A percentile compares a stretch with the other conserved stretches of the same genome.
Evolutionary conservation across 2,888 invertebrate species (phyloP).

Genomic region (Monopis laevigella): DNA sequence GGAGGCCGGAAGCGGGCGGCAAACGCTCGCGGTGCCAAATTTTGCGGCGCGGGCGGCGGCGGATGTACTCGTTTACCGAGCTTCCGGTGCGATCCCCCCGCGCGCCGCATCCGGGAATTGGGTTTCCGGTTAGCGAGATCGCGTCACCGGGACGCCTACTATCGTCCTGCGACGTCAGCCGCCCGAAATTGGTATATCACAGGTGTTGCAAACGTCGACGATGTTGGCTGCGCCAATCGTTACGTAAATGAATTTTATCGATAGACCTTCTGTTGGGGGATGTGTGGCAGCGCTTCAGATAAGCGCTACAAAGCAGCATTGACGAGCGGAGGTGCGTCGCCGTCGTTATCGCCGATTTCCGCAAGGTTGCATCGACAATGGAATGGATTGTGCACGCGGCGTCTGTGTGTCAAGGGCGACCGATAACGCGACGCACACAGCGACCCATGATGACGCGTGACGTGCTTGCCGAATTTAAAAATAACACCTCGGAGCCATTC

Average conservation of each 20-base stretch:
- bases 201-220: slow-evolving; percentile 17
- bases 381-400: slow-evolving; percentile 53
- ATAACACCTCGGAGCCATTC: slow-evolving; percentile 4
- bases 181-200: slow-evolving; percentile 19
- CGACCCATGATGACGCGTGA: slow-evolving; percentile 9
- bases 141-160: slow-evolving; percentile 55
- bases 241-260: no score
- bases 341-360: slow-evolving; percentile 52
- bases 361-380: slow-evolving; percentile 62
- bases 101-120: slow-evolving; percentile 66
- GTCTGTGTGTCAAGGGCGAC: slow-evolving; percentile 65
- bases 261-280: no score
- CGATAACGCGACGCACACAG: slow-evolving; percentile 41
- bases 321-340: no score
- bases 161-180: slow-evolving; percentile 32
- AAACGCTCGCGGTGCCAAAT: slow-evolving; percentile 65
- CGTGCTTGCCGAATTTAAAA: slow-evolving; percentile 9
- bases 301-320: slow-evolving; percentile 18
- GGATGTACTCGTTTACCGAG: slow-evolving; percentile 65
- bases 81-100: slow-evolving; percentile 65
- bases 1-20: slow-evolving; percentile 62
- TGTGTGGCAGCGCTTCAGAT: not conserved
- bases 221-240: not conserved
- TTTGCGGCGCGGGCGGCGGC: slow-evolving; percentile 66
- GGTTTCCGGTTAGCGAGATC: slow-evolving; percentile 63